Percentiles rank a stretch among this genome's conserved stretches.
Conservation (phyloP, 2,113 vertebrate species). For the Rhizomys pruinosus region DNA sequence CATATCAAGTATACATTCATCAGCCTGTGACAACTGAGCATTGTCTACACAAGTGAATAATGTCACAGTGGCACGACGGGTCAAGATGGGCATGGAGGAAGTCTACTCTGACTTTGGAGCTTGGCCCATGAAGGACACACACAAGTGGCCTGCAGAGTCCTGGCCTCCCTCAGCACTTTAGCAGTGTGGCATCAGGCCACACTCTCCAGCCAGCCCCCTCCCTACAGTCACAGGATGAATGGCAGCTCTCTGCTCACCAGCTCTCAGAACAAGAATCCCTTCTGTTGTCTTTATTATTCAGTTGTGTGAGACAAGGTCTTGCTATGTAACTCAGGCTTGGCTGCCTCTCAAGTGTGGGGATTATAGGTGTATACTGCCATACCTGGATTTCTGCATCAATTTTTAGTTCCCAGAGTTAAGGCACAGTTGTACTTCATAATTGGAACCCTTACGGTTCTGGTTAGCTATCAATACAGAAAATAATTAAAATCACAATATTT, state of each 20-base stretch:
- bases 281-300: background rate
- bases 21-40: no score
- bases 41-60: no score
- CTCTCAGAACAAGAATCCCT: background rate
- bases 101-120: background rate
- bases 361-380: background rate
- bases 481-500: background rate
- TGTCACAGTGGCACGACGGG: no score
- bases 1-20: no score
- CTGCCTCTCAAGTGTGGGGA: no score
- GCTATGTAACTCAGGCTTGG: background rate
- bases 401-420: background rate
- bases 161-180: background rate
- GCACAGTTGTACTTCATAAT: background rate
- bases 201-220: background rate
- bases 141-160: background rate
- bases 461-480: no score
- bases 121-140: no score
- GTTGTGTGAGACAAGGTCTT: background rate
- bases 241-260: background rate
- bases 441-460: background rate
- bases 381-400: background rate
- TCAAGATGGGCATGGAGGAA: no score
- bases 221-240: background rate
- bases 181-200: background rate